Evolutionary conservation across 2,888 invertebrate species (phyloP), one percentile per base, ranked within the genome.

Genomic region (Ommatoiulus sabulosus): DNA sequence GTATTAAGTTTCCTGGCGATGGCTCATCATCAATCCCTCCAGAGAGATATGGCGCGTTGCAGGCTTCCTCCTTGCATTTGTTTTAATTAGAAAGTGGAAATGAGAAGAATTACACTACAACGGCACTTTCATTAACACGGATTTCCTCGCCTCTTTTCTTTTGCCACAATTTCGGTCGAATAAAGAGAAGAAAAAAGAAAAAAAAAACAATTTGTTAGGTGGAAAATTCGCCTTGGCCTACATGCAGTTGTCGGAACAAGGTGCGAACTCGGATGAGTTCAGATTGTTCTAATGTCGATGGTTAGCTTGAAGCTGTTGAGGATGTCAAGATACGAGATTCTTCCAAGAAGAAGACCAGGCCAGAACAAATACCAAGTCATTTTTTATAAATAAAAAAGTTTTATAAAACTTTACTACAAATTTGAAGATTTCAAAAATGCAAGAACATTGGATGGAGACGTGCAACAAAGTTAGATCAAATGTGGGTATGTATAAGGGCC

Each of bases 51-150:
- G 20, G 5, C 4, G 2, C 72, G 12, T 20, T 80, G 24, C 80
- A 12, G 35, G n/a, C 80, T 12, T 80, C 80, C 80, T 35, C n/a
- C 80, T 80, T 80, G 80, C 80, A 80, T 80, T 80, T 80, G 80
- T 80, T 80, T 80, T 80, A 80, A 80, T 80, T 80, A 80, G 80
- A 80, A 80, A 80, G 80, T 80, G 80, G 80, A 80, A 80, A 80
- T 80, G 80, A 35, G 35, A 80, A 80, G 35, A 80, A 80, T 80
- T 80, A 35, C 72, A 72, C 80, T 35, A 80, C 80, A 80, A 80
- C 80, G 10, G 72, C 72, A 80, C 80, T 80, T 80, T 80, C 80
- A 80, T 80, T 80, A 80, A 80, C 80, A 35, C 24, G 80, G 80
- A 80, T 80, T 35, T 80, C 12, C 35, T 35, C 10, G 72, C 20